A percentile compares a stretch with the other conserved stretches of the same genome.
phyloP scores from a whole-genome alignment of 2,113 vertebrate genomes.

The Ciconia boyciana region DNA sequence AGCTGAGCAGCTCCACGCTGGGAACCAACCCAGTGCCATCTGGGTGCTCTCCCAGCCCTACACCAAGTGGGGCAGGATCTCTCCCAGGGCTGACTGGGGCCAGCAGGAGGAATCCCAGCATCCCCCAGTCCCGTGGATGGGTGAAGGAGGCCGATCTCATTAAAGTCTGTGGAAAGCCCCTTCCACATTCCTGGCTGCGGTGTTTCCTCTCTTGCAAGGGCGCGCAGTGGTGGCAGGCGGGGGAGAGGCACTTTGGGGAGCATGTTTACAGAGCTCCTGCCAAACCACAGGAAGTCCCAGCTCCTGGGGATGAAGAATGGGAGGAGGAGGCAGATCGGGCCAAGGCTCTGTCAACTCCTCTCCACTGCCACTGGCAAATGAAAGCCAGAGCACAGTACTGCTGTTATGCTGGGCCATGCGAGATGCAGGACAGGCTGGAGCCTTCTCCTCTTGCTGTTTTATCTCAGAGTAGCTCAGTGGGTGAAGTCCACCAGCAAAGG shows the following conservation, averaged over 20 bases:
- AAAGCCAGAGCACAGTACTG: not conserved
- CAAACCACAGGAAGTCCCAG: slow-evolving; percentile 64
- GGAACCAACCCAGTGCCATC: not conserved
- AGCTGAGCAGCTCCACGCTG: not conserved
- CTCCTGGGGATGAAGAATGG: slow-evolving; percentile 16
- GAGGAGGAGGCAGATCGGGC: not conserved
- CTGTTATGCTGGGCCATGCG: not conserved
- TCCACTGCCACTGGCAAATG: not conserved
- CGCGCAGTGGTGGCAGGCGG: not conserved
- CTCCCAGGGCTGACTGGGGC: not conserved
- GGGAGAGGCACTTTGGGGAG: slow-evolving; percentile 17
- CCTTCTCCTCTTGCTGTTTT: not conserved
- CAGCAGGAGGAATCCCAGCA: not conserved
- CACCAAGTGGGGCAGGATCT: not conserved
- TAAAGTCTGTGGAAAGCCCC: slow-evolving; percentile 31
- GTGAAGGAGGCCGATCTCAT: not conserved
- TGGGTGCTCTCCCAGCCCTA: not conserved
- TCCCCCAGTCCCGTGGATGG: not conserved
- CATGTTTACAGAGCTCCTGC: slow-evolving; percentile 53
- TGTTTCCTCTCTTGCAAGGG: slow-evolving; percentile 36
- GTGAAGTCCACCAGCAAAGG: not conserved
- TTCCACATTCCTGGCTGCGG: not conserved
- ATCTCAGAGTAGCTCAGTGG: not conserved
- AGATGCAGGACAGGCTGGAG: not conserved
- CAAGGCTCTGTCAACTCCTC: slow-evolving; percentile 12